Evolutionary conservation across 2,113 vertebrate genomes (phyloP), one percentile per base, ranked within the genome.

Genomic region (Onychorhynchus coronatus): DNA sequence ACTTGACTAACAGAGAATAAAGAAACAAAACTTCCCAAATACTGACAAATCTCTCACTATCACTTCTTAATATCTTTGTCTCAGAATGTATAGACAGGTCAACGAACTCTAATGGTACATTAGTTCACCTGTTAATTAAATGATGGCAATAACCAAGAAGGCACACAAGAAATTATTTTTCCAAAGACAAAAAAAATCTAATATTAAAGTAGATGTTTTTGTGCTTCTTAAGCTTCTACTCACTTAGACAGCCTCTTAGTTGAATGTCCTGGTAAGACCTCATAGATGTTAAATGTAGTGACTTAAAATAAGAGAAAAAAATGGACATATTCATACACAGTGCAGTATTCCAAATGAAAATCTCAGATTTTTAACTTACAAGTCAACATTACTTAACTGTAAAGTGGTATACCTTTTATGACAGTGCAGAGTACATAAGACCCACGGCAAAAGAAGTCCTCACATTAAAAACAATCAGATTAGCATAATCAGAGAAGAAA

Each of bases 401-500:
- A 52, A 91, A 95, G 67, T 28, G 24, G 23, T 82, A 90, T 83
- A 91, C 82, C 27, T 95, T 89, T 94, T 96, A 97, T 88, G 91
- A 91, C 85, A 90, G 42, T 73, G 55, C 62, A 93, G 81, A 53
- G 67, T 73, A 85, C 50, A 47, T 25, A 90, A 27, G 46, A 85
- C 77, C 70, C 70, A 93, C 42, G 81, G 95, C 93, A 95, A 96
- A 93, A 95, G 63, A 94, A 95, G 58, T 35, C 89, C 93, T 96
- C 66, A 42, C 67, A 91, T 95, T 94, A 93, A 94, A 96, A 95
- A 76, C 85, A 91, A 89, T 78, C 77, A 83, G 87, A 96, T 96
- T 96, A 96, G 89, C 94, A 96, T 96, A 97, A 88, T 93, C 91
- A 52, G 37, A 94, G 71, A 39, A 83, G 89, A 89, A 96, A 93